Conservation (phyloP, 2,113 vertebrate species). For the Phaethornis superciliosus region DNA sequence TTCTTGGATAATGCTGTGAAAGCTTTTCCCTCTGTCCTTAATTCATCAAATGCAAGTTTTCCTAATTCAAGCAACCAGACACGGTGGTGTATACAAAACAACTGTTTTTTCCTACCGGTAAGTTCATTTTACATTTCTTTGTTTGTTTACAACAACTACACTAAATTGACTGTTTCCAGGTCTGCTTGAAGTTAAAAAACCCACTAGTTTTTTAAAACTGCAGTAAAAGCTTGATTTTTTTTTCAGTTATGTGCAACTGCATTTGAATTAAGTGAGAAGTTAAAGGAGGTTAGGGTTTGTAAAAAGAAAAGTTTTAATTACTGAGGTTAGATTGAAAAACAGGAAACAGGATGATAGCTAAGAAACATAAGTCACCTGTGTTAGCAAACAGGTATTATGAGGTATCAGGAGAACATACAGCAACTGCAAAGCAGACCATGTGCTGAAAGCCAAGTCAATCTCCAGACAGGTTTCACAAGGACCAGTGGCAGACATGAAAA, state of each 20-base stretch:
- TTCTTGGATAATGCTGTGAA: constrained; percentile 84
- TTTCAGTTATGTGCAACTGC: neutral
- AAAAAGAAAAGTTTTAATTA: neutral
- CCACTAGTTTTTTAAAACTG: neutral
- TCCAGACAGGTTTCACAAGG: neutral
- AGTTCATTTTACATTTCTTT: constrained; percentile 64
- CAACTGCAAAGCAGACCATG: neutral
- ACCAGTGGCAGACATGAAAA: neutral
- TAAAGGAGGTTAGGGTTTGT: neutral
- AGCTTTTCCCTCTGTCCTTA: constrained; percentile 73
- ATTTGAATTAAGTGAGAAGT: constrained; percentile 15
- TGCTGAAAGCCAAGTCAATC: neutral
- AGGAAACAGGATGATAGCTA: neutral
- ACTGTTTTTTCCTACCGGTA: constrained; percentile 94
- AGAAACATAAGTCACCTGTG: neutral
- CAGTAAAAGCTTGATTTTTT: neutral
- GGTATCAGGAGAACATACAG: neutral
- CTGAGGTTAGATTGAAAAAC: neutral
- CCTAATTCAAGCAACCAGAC: constrained; percentile 75
- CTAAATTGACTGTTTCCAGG: neutral
- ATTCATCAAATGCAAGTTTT: constrained; percentile 85
- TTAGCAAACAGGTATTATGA: fast-evolving
- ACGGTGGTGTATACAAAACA: constrained; percentile 79
- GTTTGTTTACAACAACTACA: neutral
- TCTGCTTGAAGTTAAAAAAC: constrained; percentile 38